Base-by-base conservation (phyloP, 2,888 invertebrate genomes). In the Lordiphosa andalusiaca region DNA sequence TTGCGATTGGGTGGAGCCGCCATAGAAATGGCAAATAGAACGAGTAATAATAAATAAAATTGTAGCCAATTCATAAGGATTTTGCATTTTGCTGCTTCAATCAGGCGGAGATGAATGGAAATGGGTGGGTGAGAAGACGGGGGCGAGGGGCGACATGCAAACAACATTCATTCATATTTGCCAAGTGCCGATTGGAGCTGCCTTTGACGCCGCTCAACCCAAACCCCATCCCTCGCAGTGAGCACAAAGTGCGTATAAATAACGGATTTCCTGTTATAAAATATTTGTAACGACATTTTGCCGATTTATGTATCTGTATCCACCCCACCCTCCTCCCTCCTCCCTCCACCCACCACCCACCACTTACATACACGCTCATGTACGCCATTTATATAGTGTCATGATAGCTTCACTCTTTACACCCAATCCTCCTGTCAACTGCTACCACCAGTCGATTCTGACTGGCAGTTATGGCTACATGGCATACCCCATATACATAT, bases 31-130 rank as follows among this genome's bases (percentile, higher is more conserved):
- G 62, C 59, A 76, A 76, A 81, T 67, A 73, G 64, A 78, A 83
- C 50, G 69, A 83, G 77, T 81, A 84, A 76, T 73, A 76, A 72
- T 76, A 80, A 80, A 84, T 86, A 82, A 78, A 84, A 84, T 84
- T 82, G 73, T 71, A 78, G 69, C 71, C 86, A 85, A 84, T 85
- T 84, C 85, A 85, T 84, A 84, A 82, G 77, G 85, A 86, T 84
- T 80, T 83, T 69, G 59, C 67, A 86, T 84, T 76, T 83, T 75
- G 63, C 67, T 40, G 60, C 69, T 69, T 53, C 78, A 77, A 74
- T 76, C 65, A 62, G 60, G 61, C 51, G 42, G 39, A 40, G 12
- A 9, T 9, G 12, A 12, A 6, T 16, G 10, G 33, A 10, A 21
- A 39, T 13, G 25, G 46, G 3, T 35, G 55, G 37, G 12, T 35